Conservation (phyloP, 1,140 invertebrate genomes). For the silkworm (Bombyx mori) region ASM3026992v2 NC_085112.1:694501-695000, state of each 20-base stretch:
- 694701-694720: slow-evolving; percentile 88
- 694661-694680: slow-evolving; percentile 91
- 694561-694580: slow-evolving; percentile 85
- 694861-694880: neutral
- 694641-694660: slow-evolving; percentile 78
- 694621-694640: slow-evolving; percentile 90
- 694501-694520: too few species aligned
- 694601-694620: slow-evolving; percentile 92
- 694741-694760: slow-evolving; percentile 95
- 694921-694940: neutral
- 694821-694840: slow-evolving; percentile 95
- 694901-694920: too few species aligned
- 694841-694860: slow-evolving; percentile 12
- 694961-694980: too few species aligned
- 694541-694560: slow-evolving; percentile 20
- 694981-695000: too few species aligned
- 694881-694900: neutral
- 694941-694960: neutral
- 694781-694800: slow-evolving; percentile 98
- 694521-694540: too few species aligned
- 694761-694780: slow-evolving; percentile 93
- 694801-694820: slow-evolving; percentile 98
- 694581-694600: slow-evolving; percentile 80
- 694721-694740: slow-evolving; percentile 92
- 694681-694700: slow-evolving; percentile 85